Conservation (phyloP, 2,888 invertebrate genomes). For the Sarcophaga rosellei region DNA sequence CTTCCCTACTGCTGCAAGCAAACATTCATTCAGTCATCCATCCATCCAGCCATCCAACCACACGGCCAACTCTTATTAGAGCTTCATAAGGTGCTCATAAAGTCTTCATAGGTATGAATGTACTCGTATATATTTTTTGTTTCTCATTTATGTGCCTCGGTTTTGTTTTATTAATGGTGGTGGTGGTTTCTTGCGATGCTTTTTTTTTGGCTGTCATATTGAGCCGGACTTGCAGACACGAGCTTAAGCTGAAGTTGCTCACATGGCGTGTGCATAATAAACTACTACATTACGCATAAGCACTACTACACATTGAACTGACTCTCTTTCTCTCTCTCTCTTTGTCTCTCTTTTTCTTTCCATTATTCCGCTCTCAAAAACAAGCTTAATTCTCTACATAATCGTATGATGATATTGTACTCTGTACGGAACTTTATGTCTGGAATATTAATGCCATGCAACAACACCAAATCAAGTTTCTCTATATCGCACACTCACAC, state of each 20-base stretch:
- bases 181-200: slow-evolving; percentile 44
- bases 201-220: slow-evolving; percentile 23
- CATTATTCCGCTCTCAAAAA: neutral
- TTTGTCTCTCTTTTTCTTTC: neutral
- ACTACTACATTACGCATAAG: slow-evolving; percentile 64
- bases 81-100: slow-evolving; percentile 44
- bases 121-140: neutral
- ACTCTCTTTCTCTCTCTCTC: slow-evolving; percentile 3
- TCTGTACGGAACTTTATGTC: neutral
- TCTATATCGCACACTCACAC: neutral
- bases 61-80: slow-evolving; percentile 56
- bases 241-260: slow-evolving; percentile 57
- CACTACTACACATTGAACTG: neutral
- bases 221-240: slow-evolving; percentile 58
- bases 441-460: slow-evolving; percentile 16
- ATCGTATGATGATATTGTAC: neutral
- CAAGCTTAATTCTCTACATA: neutral
- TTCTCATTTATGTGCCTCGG: slow-evolving; percentile 1
- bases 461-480: neutral
- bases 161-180: slow-evolving; percentile 21
- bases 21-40: neutral
- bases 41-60: neutral
- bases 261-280: slow-evolving; percentile 62
- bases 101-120: neutral
- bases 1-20: slow-evolving; percentile 30